These are phyloP conservation scores for Mormoops blainvillei DNA, from an alignment of 2,113 vertebrate genomes.

Conservation along the genomic window DNA sequence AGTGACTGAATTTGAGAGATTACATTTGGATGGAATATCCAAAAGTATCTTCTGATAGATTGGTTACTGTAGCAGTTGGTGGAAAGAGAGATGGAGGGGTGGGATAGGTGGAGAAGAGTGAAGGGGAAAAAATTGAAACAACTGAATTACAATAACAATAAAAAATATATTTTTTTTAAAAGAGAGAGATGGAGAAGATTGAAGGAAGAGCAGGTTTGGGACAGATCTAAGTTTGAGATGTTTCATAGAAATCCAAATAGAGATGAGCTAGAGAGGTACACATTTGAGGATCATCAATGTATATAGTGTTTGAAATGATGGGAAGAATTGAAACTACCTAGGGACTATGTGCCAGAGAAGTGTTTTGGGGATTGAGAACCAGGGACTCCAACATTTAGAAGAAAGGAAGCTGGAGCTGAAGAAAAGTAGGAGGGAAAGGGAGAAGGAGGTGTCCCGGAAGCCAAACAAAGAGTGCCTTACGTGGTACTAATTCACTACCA, in stretches of 20 bases:
- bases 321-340: not conserved
- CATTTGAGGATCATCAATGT: not conserved
- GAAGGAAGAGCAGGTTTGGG: not conserved
- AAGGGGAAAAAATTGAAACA: too few relatives aligned
- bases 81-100: not conserved
- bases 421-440: not conserved
- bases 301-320: not conserved
- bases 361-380: not conserved
- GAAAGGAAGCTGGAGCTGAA: not conserved
- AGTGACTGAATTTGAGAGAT: not conserved
- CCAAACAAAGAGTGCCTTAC: not conserved
- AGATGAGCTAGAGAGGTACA: not conserved
- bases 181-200: not conserved
- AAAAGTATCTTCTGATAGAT: not conserved
- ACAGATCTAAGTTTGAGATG: not conserved
- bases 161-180: too few relatives aligned
- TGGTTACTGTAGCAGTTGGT: not conserved
- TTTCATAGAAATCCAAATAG: not conserved
- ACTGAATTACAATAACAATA: too few relatives aligned
- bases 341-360: not conserved
- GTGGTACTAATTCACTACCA: not conserved
- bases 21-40: not conserved
- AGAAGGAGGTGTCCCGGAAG: not conserved
- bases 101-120: too few relatives aligned
- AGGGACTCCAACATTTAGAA: not conserved